Evolutionary conservation across 2,113 vertebrate species (phyloP), one percentile per base, ranked within the genome.

Genomic region (Hypanus sabinus): DNA sequence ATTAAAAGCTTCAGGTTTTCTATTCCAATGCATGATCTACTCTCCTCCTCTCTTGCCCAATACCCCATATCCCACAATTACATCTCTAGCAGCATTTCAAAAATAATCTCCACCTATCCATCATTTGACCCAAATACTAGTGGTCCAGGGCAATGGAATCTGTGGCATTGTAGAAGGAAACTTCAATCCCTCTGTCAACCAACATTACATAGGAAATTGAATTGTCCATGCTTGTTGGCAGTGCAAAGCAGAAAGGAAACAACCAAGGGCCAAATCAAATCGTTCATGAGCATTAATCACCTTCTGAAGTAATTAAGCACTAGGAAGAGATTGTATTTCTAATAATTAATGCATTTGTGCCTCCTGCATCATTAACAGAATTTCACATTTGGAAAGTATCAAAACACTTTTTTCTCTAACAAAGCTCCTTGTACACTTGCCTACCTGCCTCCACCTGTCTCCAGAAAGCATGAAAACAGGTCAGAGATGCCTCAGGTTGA

Each of bases 1-100:
- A 71, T 70, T 20, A 20, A 73, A 71, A 71, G 22, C 46, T 10
- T 73, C 22, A 24, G 27, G 71, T 55, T 20, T 55, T 73, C n/a
- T 70, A 73, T 93, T 55, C 70, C 46, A 46, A 93, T 65, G 62
- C 91, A 93, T 75, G 70, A 93, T 93, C 71, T 55, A 71, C 20
- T 93, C 18, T 46, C 46, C 46, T 46, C 46, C 46, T 46, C 46
- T 92, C 57, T 33, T 38, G 18, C 33, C 62, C 22, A 7, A 22
- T 20, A 9, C 8, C 1, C 38, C 57, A 46, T 85, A 57, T 46
- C 46, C 62, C 16, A 46, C 22, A 7, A 30, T 65, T 36, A 65
- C 46, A 70, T 70, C 68, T 70, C 1, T 70, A 16, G 68, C 18
- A 70, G 18, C 18, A 11, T 18, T 70, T 7, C 18, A 7, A 71